These are phyloP conservation scores for Hetaerina titia DNA, from an alignment of 2,888 invertebrate species.

Conservation along the genomic window DNA sequence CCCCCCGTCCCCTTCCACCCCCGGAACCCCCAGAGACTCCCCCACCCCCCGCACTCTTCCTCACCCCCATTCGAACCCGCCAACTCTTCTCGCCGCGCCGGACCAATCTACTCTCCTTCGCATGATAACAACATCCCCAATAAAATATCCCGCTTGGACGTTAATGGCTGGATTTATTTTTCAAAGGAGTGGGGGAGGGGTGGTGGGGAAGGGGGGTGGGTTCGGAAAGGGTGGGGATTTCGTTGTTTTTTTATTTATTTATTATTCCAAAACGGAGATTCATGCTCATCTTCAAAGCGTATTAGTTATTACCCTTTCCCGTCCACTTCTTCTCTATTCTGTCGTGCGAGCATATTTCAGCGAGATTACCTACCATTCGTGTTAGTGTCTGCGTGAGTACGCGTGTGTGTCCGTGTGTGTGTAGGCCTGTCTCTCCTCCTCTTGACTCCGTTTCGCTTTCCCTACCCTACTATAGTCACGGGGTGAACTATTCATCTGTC, in stretches of 20 bases:
- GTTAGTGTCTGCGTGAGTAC: background rate
- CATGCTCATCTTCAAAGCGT: background rate
- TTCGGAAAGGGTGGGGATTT: background rate
- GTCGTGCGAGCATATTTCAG: slow-evolving; percentile 19
- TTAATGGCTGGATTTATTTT: slow-evolving; percentile 57
- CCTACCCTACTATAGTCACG: too few species aligned
- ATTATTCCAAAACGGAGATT: background rate
- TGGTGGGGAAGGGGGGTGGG: background rate
- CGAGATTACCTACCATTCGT: background rate
- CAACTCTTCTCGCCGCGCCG: background rate
- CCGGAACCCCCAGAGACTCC: background rate
- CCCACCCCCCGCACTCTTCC: background rate
- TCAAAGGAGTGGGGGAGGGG: background rate
- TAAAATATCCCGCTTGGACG: slow-evolving; percentile 54
- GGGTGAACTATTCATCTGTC: background rate
- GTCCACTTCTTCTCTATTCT: slow-evolving; percentile 1
- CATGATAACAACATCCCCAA: slow-evolving; percentile 64
- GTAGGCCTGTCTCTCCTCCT: background rate
- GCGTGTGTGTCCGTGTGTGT: background rate
- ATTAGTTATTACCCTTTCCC: background rate
- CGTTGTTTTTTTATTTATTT: background rate
- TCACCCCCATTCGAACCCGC: background rate
- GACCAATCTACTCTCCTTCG: background rate
- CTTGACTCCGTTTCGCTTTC: background rate
- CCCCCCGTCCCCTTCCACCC: background rate